Percentiles rank a stretch among this genome's conserved stretches.
phyloP scores from a whole-genome alignment of 1,140 invertebrate genomes.

The Zophobas morio region DNA sequence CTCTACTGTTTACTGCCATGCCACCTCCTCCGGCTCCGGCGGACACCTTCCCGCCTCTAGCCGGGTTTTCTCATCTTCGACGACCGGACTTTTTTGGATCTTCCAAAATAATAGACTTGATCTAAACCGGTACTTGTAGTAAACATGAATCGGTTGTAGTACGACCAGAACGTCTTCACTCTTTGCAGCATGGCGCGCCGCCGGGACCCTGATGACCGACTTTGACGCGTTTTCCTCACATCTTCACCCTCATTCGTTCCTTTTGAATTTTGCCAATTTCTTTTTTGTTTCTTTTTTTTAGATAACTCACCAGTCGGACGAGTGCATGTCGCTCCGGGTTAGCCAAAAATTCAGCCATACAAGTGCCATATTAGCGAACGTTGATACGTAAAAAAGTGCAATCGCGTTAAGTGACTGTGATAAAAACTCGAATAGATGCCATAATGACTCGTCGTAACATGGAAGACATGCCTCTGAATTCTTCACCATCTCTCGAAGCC shows the following conservation, averaged over 20 bases:
- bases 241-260: too few species aligned
- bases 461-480: slow-evolving; percentile 59
- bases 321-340: slow-evolving; percentile 21
- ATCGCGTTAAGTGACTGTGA: slow-evolving; percentile 64
- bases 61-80: slow-evolving; percentile 46
- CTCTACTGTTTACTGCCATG: slow-evolving; percentile 43
- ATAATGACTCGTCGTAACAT: slow-evolving; percentile 64
- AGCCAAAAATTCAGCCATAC: slow-evolving; percentile 58
- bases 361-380: slow-evolving; percentile 64
- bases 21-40: slow-evolving; percentile 46
- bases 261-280: slow-evolving; percentile 33
- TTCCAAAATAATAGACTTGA: slow-evolving; percentile 56
- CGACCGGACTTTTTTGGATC: slow-evolving; percentile 51
- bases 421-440: slow-evolving; percentile 60
- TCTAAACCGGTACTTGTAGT: slow-evolving; percentile 58
- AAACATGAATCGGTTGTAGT: slow-evolving; percentile 53
- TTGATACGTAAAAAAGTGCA: slow-evolving; percentile 64
- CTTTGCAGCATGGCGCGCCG: background rate
- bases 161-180: slow-evolving; percentile 21
- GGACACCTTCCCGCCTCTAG: slow-evolving; percentile 43
- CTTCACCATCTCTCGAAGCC: slow-evolving; percentile 59
- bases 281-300: slow-evolving; percentile 49
- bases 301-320: slow-evolving; percentile 36
- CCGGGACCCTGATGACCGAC: too few species aligned
- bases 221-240: background rate